Base-by-base conservation (phyloP, 2,888 invertebrate genomes). In the Cybosia mesomella region DNA sequence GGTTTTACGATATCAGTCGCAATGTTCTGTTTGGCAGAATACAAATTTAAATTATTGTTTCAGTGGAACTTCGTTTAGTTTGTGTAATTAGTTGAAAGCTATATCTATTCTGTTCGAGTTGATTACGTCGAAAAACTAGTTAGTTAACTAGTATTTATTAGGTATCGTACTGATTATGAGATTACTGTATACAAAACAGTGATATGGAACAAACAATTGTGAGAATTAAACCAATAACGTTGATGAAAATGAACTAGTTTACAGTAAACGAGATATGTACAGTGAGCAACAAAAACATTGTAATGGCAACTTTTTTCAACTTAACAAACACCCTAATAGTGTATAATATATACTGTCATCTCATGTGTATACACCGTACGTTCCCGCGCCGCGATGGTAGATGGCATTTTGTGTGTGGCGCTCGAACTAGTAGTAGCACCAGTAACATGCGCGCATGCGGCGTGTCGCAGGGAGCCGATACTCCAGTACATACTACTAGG, bases 21-120 rank as follows among this genome's bases (percentile, higher is more conserved):
- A 54, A 60, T 28, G 24, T 34, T 39, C 58, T 67, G 68, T 77
- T 69, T 70, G 77, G 53, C 7, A 36, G 60, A 71, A 69, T 74
- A 18, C 64, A 72, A 78, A 71, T 65, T 77, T 84, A 82, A 83
- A 86, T 88, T 86, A 83, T 85, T 84, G 82, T 83, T 86, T 83
- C 72, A 79, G 83, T 83, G 75, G 67, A 72, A 72, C 78, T 82
- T 24, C 39, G 72, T 74, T 72, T 65, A 64, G 60, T 55, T 62
- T 63, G 10, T 18, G 18, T 61, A 18, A 62, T 58, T 55, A 39
- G 18, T 43, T 28, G 5, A 13, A 22, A 43, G 39, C 36, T 36
- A 39, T 60, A 34, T 10, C 34, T 34, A 9, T 36, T 58, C 10
- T 34, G 39, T 43, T 18, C 7, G 24, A 22, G 21, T 36, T 39